Percentiles rank a stretch among this genome's conserved stretches.
These are phyloP conservation scores for Cryptotermes secundus DNA, from an alignment of 1,140 invertebrate genomes.

Conservation along the genomic window DNA sequence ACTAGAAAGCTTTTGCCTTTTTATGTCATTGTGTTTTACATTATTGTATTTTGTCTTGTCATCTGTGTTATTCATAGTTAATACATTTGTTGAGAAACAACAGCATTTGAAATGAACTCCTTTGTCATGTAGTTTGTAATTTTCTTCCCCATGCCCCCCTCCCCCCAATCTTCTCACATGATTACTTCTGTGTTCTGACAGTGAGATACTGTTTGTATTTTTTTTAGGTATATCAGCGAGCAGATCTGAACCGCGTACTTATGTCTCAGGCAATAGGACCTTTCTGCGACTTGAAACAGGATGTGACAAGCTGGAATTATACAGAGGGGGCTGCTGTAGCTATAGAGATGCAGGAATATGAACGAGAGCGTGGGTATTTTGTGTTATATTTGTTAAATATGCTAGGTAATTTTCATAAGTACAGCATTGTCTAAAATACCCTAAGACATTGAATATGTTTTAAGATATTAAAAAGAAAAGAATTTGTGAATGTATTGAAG, in stretches of 20 bases:
- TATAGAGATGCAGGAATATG: slow-evolving; percentile 88
- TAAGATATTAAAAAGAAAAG: too few relatives aligned
- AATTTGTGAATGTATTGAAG: too few relatives aligned
- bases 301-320: slow-evolving; percentile 83
- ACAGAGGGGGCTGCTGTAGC: slow-evolving; percentile 89
- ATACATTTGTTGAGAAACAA: too few relatives aligned
- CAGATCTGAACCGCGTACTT: slow-evolving; percentile 85
- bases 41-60: too few relatives aligned
- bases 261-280: slow-evolving; percentile 91
- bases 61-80: too few relatives aligned
- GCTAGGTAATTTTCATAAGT: neutral
- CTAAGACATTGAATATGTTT: too few relatives aligned
- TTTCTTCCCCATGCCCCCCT: too few relatives aligned
- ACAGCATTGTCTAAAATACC: too few relatives aligned
- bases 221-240: slow-evolving; percentile 80
- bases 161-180: neutral
- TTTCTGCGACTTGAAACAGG: slow-evolving; percentile 87
- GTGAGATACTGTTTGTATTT: neutral
- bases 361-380: slow-evolving; percentile 73
- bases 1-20: too few relatives aligned
- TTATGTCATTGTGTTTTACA: too few relatives aligned
- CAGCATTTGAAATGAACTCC: too few relatives aligned
- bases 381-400: neutral
- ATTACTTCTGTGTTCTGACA: neutral
- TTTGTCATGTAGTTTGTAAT: too few relatives aligned